Percentiles rank a stretch among this genome's conserved stretches.
These are phyloP conservation scores for Temnothorax curvispinosus DNA, from an alignment of 1,140 invertebrate species.

Conservation along the genomic window DNA sequence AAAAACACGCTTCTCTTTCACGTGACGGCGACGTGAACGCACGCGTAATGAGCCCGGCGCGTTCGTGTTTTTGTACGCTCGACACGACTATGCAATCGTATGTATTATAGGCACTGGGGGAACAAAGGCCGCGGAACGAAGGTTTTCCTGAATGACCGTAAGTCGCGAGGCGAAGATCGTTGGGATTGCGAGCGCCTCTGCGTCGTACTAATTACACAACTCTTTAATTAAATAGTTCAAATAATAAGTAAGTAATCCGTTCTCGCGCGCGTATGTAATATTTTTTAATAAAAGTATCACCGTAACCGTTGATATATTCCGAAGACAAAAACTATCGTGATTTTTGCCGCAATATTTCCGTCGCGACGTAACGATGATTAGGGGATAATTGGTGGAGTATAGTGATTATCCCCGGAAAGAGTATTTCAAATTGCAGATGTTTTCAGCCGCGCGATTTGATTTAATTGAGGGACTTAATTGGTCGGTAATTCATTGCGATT, in stretches of 20 bases:
- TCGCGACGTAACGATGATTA: neutral
- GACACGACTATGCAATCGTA: neutral
- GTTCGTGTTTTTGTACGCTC: neutral
- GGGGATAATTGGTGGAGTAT: neutral
- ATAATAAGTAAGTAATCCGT: neutral
- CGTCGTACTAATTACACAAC: neutral
- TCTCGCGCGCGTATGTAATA: neutral
- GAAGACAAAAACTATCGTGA: neutral
- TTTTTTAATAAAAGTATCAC: neutral
- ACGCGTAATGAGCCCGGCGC: constrained; percentile 46
- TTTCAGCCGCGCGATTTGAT: neutral
- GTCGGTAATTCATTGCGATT: neutral
- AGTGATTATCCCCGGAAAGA: neutral
- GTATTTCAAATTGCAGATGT: neutral
- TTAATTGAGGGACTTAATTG: neutral
- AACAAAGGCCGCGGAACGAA: constrained; percentile 27
- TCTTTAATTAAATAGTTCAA: neutral
- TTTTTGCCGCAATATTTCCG: neutral
- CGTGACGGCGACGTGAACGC: constrained; percentile 64
- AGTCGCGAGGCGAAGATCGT: neutral
- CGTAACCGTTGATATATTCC: neutral
- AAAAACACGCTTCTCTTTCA: constrained; percentile 63
- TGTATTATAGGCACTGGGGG: neutral
- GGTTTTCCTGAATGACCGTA: neutral
- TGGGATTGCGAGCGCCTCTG: neutral